Evolutionary conservation across 1,140 invertebrate species (phyloP), one percentile per base, ranked within the genome.

Genomic region (Venustaconcha ellipsiformis): DNA sequence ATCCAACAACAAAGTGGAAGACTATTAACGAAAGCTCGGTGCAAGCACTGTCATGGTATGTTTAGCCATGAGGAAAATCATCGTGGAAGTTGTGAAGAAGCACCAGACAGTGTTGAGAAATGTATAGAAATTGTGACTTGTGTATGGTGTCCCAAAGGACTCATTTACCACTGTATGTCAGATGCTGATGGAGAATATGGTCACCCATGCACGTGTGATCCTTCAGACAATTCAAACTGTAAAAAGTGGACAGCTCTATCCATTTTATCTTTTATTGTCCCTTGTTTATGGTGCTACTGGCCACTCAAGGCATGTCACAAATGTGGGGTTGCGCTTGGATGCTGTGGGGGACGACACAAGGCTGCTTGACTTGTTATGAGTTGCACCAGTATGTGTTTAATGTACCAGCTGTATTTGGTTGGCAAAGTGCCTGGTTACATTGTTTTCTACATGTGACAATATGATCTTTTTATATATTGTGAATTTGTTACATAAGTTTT

Each of bases 231-330:
- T 64, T 77, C 78, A 56, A 88, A 88, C 78, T 88, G 87, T 81
- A 87, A 85, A 69, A 88, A 89, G 67, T 98, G 97, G 96, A 88
- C 96, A 75, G 95, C 95, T 75, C 90, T 98, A 81, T 93, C 95
- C 18, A 90, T 97, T 72, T 92, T 98, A 59, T 96, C 95, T 59
- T 89, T 98, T 70, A 90, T 98, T 82, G 94, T 98, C 84, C 97
- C 96, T 73, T 98, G 97, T 90, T 92, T 98, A 74, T 98, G 96
- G 93, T 96, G 96, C 90, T 98, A 98, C 91, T 93, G 95, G 82
- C 96, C 95, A 59, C 92, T 97, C 26, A 93, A 93, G 78, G 94
- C 94, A 76, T 94, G 95, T 84, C 96, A 98, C 90, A 92, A 93
- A 90, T 95, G 95, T 82, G 95, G 95, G 64, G 92, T 94, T 72